These are phyloP conservation scores for Caranx ignobilis DNA, from an alignment of 2,113 vertebrate species.

Conservation along the genomic window DNA sequence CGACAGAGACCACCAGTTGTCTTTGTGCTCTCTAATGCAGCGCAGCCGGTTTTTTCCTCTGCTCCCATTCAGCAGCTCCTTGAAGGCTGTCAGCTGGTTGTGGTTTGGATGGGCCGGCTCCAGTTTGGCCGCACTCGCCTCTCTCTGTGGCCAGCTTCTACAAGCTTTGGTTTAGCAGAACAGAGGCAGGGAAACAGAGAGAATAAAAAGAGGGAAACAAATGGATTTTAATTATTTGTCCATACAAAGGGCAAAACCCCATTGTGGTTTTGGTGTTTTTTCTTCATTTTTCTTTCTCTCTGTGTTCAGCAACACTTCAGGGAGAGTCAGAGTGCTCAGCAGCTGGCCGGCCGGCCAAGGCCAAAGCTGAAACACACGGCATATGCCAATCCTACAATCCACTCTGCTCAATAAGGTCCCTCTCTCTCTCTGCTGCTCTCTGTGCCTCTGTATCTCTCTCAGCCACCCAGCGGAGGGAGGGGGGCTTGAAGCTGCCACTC, in stretches of 20 bases:
- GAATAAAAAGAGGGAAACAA: conserved; percentile 60
- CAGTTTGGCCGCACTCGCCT: conserved; percentile 69
- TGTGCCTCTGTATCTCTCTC: conserved; percentile 44
- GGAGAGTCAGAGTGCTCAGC: conserved; percentile 62
- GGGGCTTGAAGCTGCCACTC: conserved; percentile 75
- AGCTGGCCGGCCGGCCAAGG: conserved; percentile 67
- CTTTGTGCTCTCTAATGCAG: conserved; percentile 44
- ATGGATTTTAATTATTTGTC: conserved; percentile 79
- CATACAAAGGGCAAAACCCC: conserved; percentile 69
- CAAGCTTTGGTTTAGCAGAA: conserved; percentile 66
- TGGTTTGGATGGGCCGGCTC: conserved; percentile 62
- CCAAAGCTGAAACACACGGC: conserved; percentile 40
- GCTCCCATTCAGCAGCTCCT: conserved; percentile 53
- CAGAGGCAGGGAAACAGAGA: conserved; percentile 46
- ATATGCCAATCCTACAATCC: conserved; percentile 63
- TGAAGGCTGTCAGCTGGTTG: conserved; percentile 67
- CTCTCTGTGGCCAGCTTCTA: conserved; percentile 74
- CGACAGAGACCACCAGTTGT: conserved; percentile 29
- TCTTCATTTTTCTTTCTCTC: conserved; percentile 40
- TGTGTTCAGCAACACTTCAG: conserved; percentile 60
- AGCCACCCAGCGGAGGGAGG: conserved; percentile 55
- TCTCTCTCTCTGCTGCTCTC: conserved; percentile 24
- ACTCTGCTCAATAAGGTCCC: conserved; percentile 56
- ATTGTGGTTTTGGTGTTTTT: conserved; percentile 65
- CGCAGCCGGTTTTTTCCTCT: conserved; percentile 30